These are phyloP conservation scores for Phoronis australis DNA, from an alignment of 2,888 invertebrate genomes.

Conservation along the genomic window DNA sequence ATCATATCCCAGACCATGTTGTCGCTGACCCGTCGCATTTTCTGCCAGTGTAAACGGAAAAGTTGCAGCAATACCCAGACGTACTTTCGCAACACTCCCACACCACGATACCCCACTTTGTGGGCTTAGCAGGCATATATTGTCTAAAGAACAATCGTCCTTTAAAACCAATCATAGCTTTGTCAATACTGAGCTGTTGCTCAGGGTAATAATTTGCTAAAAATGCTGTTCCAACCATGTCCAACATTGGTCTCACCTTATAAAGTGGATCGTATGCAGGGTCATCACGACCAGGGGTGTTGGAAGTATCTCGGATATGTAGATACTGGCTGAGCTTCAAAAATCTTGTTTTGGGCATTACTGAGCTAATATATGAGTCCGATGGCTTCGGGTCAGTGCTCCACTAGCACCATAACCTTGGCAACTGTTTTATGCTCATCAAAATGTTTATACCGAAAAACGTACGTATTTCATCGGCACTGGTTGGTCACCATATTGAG, in stretches of 20 bases:
- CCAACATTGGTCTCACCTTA: background rate
- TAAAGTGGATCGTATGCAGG: background rate
- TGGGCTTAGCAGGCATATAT: background rate
- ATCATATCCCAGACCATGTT: background rate
- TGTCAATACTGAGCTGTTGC: background rate
- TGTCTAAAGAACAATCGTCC: background rate
- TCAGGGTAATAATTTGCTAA: background rate
- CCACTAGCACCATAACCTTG: background rate
- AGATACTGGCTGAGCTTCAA: background rate
- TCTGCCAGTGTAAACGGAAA: background rate
- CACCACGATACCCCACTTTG: background rate
- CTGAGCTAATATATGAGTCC: background rate
- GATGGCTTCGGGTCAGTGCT: background rate
- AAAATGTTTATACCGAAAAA: background rate
- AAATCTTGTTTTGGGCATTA: background rate
- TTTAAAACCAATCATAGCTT: background rate
- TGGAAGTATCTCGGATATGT: background rate
- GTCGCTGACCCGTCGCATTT: background rate
- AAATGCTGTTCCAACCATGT: background rate
- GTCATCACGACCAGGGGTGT: background rate
- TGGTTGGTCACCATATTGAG: background rate
- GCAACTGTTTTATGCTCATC: background rate
- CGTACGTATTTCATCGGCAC: background rate
- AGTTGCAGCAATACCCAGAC: background rate
- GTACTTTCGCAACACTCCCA: background rate